A percentile compares a stretch with the other conserved stretches of the same genome.
These are phyloP conservation scores for Athripsodes cinereus DNA, from an alignment of 2,888 invertebrate genomes.

Conservation along the genomic window DNA sequence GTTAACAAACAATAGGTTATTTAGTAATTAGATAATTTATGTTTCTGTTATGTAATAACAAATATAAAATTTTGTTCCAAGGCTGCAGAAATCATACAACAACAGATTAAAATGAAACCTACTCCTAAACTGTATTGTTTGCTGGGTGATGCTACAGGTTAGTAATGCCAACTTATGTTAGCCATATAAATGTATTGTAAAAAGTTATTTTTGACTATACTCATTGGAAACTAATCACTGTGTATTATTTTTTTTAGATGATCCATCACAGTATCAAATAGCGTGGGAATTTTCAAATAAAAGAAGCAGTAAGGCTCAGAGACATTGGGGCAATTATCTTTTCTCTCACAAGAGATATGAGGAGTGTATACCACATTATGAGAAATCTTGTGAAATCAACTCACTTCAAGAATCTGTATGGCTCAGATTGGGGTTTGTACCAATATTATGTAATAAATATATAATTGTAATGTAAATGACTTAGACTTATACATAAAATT, in stretches of 20 bases:
- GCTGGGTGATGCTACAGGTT: conserved; percentile 76
- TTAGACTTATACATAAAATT: background rate
- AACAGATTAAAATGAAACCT: conserved; percentile 71
- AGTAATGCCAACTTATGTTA: background rate
- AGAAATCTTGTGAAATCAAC: conserved; percentile 79
- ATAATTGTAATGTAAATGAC: background rate
- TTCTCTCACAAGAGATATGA: conserved; percentile 70
- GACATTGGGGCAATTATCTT: conserved; percentile 80
- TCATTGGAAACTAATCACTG: background rate
- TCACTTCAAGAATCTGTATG: conserved; percentile 82
- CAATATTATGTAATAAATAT: background rate
- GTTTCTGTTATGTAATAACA: conserved; percentile 18
- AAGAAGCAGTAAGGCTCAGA: conserved; percentile 76
- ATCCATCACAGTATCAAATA: conserved; percentile 72
- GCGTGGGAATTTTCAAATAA: conserved; percentile 87
- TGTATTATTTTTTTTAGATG: conserved; percentile 44
- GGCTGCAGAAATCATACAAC: conserved; percentile 83
- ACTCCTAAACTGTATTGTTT: conserved; percentile 85
- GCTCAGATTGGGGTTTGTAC: conserved; percentile 64
- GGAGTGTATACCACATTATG: conserved; percentile 74
- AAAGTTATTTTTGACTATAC: background rate
- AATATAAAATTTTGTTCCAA: conserved; percentile 36
- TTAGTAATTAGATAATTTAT: no score
- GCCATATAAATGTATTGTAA: no score
- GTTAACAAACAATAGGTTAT: no score